Conservation (phyloP, 2,797 vertebrate genomes). For the Aphelocoma californica region DNA sequence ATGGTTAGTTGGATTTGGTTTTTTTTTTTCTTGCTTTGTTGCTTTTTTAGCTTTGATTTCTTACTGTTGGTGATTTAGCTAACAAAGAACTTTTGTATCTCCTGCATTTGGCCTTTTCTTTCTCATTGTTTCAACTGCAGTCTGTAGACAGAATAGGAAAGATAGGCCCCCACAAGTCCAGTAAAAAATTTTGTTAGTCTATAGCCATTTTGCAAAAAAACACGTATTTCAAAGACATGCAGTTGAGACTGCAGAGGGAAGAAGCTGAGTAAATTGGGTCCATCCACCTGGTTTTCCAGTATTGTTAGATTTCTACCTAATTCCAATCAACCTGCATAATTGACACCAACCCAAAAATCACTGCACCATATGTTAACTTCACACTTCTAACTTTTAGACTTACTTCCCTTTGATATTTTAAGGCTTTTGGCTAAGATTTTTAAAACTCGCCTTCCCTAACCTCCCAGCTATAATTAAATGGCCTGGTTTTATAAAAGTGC, state of each 20-base stretch:
- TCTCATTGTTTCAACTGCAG: background rate
- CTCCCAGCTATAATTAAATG: constrained; percentile 40
- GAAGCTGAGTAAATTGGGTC: background rate
- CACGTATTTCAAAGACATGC: background rate
- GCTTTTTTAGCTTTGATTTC: background rate
- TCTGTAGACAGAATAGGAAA: background rate
- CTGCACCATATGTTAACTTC: background rate
- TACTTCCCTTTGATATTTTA: constrained; percentile 1
- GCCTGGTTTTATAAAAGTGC: background rate
- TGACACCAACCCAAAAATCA: background rate
- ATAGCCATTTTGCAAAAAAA: background rate
- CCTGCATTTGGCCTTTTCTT: background rate
- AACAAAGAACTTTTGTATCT: background rate
- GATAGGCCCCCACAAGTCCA: background rate
- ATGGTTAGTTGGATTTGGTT: background rate
- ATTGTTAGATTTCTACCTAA: background rate
- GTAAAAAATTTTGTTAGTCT: background rate
- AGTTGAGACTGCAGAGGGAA: background rate
- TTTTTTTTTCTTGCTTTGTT: background rate
- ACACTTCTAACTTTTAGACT: background rate
- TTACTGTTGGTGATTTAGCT: background rate
- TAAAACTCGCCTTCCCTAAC: background rate
- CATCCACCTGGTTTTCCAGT: background rate
- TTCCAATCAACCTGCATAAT: background rate
- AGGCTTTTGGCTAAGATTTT: constrained; percentile 1